phyloP scores from a whole-genome alignment of 2,113 vertebrate genomes.

The Cyanocitta stelleri region DNA sequence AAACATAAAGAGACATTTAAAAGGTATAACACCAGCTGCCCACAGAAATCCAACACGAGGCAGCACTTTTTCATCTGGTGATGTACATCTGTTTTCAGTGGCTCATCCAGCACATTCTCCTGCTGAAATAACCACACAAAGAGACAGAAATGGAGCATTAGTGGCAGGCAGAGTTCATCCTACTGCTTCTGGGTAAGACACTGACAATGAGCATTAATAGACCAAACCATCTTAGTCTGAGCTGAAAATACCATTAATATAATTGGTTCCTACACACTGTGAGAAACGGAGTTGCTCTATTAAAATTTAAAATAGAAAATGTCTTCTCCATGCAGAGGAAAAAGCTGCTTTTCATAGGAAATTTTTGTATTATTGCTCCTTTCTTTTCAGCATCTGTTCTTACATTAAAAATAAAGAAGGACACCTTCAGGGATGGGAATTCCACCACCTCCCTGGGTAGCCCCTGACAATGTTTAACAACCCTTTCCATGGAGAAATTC shows the following conservation, averaged over 20 bases:
- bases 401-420: not conserved
- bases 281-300: not conserved
- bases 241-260: not conserved
- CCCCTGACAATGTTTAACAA: not conserved
- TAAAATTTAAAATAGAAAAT: not conserved
- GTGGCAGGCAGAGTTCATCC: conserved; percentile 33
- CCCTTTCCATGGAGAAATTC: not conserved
- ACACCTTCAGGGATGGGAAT: not conserved
- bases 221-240: not conserved
- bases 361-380: not conserved
- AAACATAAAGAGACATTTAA: conserved; percentile 17
- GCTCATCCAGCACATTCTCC: not conserved
- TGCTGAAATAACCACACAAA: conserved; percentile 18
- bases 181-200: not conserved
- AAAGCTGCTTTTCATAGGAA: not conserved
- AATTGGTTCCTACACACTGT: not conserved
- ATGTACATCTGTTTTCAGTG: conserved; percentile 39
- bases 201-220: conserved; percentile 8
- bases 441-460: not conserved
- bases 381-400: not conserved
- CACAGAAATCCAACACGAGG: not conserved
- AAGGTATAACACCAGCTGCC: conserved; percentile 22
- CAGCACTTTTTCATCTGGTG: conserved; percentile 10
- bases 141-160: conserved; percentile 35
- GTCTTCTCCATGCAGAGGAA: not conserved